phyloP scores from a whole-genome alignment of 2,888 invertebrate species.

The Drosophila limbata region DNA sequence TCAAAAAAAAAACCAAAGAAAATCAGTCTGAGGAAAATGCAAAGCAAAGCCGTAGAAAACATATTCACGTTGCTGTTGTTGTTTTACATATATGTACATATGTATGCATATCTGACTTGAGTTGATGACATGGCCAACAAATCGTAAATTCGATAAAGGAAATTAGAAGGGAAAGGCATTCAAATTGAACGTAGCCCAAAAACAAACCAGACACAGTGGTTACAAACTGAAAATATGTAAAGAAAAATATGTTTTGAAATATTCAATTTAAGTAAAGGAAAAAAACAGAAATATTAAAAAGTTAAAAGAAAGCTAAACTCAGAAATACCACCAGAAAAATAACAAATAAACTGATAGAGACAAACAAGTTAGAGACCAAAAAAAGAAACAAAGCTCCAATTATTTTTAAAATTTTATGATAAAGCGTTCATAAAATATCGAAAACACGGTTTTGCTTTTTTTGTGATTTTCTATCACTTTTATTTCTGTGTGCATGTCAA shows the following conservation, averaged over 20 bases:
- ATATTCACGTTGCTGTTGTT: slow-evolving; percentile 34
- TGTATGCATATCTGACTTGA: slow-evolving; percentile 39
- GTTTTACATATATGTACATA: background rate
- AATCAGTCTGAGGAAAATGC: slow-evolving; percentile 19
- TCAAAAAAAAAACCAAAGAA: slow-evolving; percentile 12
- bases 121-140: slow-evolving; percentile 75
- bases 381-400: no score
- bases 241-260: background rate
- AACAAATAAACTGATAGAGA: no score
- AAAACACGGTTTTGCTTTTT: no score
- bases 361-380: no score
- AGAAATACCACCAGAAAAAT: no score
- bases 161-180: slow-evolving; percentile 74
- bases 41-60: slow-evolving; percentile 31
- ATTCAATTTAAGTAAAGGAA: background rate
- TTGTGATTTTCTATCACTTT: no score
- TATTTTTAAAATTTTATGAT: no score
- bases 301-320: no score
- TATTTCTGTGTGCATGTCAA: no score
- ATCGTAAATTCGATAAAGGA: slow-evolving; percentile 82
- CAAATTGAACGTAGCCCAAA: slow-evolving; percentile 40
- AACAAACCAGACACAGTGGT: slow-evolving; percentile 36
- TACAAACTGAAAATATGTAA: background rate
- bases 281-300: background rate
- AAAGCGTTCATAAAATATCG: no score